Conservation (phyloP, 2,888 invertebrate genomes). For the Scelioninae gen. 2 region DNA sequence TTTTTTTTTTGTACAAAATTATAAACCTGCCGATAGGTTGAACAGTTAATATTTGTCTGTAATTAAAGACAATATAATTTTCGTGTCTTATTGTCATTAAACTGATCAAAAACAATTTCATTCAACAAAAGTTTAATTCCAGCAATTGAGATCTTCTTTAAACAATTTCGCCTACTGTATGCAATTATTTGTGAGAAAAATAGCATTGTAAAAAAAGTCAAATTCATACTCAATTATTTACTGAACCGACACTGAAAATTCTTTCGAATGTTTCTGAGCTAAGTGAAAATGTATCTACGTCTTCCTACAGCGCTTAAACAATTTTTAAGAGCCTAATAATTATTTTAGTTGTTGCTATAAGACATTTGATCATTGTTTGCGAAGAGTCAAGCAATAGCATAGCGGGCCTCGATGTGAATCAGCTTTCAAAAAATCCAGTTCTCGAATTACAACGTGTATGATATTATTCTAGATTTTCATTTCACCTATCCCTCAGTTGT, state of each 20-base stretch:
- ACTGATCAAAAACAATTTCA: too few relatives aligned
- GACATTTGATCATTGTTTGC: constrained; percentile 49
- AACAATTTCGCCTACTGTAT: constrained; percentile 22
- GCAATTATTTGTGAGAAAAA: constrained; percentile 33
- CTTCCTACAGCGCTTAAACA: constrained; percentile 53
- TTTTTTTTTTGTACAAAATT: too few relatives aligned
- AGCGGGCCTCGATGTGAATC: constrained; percentile 20
- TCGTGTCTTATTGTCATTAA: too few relatives aligned
- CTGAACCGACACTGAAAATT: constrained; percentile 36
- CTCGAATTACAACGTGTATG: neutral
- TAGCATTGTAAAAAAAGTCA: constrained; percentile 28
- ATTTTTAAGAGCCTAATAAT: constrained; percentile 48
- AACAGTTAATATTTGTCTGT: neutral
- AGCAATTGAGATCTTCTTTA: neutral
- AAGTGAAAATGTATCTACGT: constrained; percentile 52
- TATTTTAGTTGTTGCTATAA: constrained; percentile 42
- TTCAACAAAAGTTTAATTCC: neutral
- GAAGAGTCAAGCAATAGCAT: constrained; percentile 37
- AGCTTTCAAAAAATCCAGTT: neutral
- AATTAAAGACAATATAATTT: too few relatives aligned
- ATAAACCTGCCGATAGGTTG: too few relatives aligned
- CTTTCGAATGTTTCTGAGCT: constrained; percentile 46
- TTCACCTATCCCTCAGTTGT: neutral
- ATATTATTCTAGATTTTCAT: constrained; percentile 5
- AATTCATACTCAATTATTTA: constrained; percentile 49